Conservation (phyloP, 2,888 invertebrate genomes). For the Balanococcus diminutus region DNA sequence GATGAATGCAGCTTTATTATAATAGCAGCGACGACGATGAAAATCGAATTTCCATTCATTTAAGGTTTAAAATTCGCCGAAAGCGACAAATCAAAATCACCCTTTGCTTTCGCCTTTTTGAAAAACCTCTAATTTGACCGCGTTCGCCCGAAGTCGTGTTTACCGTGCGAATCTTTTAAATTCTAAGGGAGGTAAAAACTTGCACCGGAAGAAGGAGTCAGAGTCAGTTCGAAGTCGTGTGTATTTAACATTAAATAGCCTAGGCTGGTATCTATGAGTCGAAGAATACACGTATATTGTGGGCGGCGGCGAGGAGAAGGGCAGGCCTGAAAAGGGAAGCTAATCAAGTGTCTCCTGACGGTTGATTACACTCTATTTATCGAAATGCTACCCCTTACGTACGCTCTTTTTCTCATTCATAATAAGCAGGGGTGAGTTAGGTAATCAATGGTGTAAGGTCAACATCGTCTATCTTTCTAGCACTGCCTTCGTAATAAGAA, state of each 20-base stretch:
- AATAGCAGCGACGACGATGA: background rate
- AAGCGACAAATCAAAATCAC: slow-evolving; percentile 19
- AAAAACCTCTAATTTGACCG: slow-evolving; percentile 53
- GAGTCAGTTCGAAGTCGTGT: slow-evolving; percentile 50
- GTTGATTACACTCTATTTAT: slow-evolving; percentile 57
- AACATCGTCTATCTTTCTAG: slow-evolving; percentile 33
- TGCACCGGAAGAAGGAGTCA: slow-evolving; percentile 52
- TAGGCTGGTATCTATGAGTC: background rate
- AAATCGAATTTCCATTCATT: background rate
- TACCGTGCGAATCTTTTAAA: slow-evolving; percentile 42
- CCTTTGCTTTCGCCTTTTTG: slow-evolving; percentile 6
- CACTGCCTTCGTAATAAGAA: background rate
- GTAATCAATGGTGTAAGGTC: slow-evolving; percentile 52
- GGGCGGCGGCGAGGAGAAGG: background rate
- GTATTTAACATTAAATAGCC: slow-evolving; percentile 53
- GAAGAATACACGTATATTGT: background rate
- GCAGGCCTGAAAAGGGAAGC: slow-evolving; percentile 50
- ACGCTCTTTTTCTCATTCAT: background rate
- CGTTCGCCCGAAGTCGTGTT: slow-evolving; percentile 21
- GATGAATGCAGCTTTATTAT: background rate
- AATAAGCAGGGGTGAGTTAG: slow-evolving; percentile 8
- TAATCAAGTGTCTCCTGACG: slow-evolving; percentile 57
- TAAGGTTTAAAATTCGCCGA: background rate
- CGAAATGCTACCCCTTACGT: slow-evolving; percentile 47
- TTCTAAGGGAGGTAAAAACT: slow-evolving; percentile 20